phyloP scores from a whole-genome alignment of 2,113 vertebrate genomes.

The Pangasianodon gigas region DNA sequence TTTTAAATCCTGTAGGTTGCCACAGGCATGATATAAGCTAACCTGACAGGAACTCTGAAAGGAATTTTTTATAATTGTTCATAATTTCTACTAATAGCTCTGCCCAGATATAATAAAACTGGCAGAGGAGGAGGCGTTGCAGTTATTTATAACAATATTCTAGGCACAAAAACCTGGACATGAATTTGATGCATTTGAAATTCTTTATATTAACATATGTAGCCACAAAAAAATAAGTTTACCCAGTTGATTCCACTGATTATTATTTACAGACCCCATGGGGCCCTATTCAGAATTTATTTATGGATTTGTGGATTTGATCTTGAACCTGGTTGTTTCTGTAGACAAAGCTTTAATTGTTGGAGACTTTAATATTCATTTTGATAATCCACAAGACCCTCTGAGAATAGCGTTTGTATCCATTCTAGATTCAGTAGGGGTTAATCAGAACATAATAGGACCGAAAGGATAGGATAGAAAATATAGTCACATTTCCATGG shows the following conservation, averaged over 20 bases:
- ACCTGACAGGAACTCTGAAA: conserved; percentile 5
- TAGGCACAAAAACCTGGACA: background rate
- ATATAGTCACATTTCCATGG: background rate
- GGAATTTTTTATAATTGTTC: background rate
- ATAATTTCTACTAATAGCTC: background rate
- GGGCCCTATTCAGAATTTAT: background rate
- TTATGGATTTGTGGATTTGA: background rate
- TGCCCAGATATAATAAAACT: conserved; percentile 3
- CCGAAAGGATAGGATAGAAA: background rate
- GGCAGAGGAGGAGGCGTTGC: background rate
- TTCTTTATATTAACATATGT: background rate
- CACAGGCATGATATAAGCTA: background rate
- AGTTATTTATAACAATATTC: conserved; percentile 3
- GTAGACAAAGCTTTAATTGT: background rate
- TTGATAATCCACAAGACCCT: background rate
- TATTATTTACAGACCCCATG: background rate
- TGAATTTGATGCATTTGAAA: background rate
- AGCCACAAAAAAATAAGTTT: background rate
- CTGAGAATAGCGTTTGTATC: background rate
- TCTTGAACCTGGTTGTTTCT: background rate
- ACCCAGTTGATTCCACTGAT: background rate
- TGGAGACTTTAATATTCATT: background rate
- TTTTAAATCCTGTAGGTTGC: background rate
- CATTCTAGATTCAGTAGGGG: background rate
- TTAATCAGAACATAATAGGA: background rate